Evolutionary conservation across 1,140 invertebrate genomes (phyloP).

Genomic region (Neotoxoptera formosana): DNA sequence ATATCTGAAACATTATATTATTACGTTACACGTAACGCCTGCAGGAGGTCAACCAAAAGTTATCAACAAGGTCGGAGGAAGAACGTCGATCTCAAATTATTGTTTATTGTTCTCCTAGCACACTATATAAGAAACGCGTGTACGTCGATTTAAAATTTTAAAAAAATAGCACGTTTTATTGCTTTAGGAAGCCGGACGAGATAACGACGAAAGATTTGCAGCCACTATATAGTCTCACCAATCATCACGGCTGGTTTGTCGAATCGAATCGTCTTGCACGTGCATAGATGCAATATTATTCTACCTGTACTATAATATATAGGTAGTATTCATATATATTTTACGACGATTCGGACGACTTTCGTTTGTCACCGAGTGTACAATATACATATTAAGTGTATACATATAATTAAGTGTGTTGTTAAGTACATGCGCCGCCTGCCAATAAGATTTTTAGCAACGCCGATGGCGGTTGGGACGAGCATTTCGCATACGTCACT

Average conservation of each 20-base stretch:
- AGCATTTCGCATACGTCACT: background rate
- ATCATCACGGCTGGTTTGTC: background rate
- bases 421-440: background rate
- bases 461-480: background rate
- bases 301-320: background rate
- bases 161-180: constrained; percentile 42
- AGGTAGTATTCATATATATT: background rate
- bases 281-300: background rate
- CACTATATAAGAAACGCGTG: background rate
- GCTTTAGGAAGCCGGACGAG: constrained; percentile 43
- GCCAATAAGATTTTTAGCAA: background rate
- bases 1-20: background rate
- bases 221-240: background rate
- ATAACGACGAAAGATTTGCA: background rate
- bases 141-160: background rate
- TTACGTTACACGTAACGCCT: background rate
- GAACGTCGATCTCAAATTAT: background rate
- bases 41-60: constrained; percentile 8
- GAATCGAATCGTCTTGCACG: background rate
- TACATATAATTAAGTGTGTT: no score
- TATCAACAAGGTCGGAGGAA: constrained; percentile 9
- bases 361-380: background rate
- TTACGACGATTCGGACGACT: background rate
- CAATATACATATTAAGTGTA: no score
- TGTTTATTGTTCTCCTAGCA: background rate